These are phyloP conservation scores for Silurus meridionalis DNA, from an alignment of 2,113 vertebrate species.

Conservation along the genomic window DNA sequence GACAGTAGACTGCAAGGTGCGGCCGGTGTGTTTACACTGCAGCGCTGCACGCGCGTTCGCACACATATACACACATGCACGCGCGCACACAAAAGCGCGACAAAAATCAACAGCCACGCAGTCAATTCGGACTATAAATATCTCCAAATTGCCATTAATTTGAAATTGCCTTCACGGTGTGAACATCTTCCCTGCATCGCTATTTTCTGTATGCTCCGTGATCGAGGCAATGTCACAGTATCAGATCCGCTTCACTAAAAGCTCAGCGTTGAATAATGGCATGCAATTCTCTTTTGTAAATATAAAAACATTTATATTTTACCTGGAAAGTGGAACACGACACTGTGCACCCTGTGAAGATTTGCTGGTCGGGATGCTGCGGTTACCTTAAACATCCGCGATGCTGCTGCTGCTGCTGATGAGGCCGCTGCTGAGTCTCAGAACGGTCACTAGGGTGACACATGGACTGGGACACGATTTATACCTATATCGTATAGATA, in stretches of 20 bases:
- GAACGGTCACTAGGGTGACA: not conserved
- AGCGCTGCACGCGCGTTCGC: not conserved
- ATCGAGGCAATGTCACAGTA: not conserved
- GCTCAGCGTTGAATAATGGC: not conserved
- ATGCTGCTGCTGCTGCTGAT: not conserved
- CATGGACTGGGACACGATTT: not conserved
- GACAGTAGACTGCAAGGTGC: not conserved
- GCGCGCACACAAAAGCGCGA: not conserved
- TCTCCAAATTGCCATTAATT: not conserved
- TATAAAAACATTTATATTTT: not conserved
- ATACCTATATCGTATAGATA: not conserved
- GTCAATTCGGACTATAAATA: not conserved
- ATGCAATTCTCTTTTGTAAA: not conserved
- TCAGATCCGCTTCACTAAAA: not conserved
- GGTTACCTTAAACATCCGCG: not conserved
- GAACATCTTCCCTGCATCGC: not conserved
- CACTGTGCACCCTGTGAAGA: not conserved
- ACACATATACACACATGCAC: not conserved
- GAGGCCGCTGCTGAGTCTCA: not conserved
- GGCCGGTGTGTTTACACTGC: not conserved
- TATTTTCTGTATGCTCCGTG: not conserved
- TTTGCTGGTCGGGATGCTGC: not conserved
- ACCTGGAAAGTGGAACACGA: not conserved
- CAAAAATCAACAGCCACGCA: not conserved
- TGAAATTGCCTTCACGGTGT: not conserved